Evolutionary conservation across 2,797 vertebrate species (phyloP).

Genomic region (Phalloptychus januarius): DNA sequence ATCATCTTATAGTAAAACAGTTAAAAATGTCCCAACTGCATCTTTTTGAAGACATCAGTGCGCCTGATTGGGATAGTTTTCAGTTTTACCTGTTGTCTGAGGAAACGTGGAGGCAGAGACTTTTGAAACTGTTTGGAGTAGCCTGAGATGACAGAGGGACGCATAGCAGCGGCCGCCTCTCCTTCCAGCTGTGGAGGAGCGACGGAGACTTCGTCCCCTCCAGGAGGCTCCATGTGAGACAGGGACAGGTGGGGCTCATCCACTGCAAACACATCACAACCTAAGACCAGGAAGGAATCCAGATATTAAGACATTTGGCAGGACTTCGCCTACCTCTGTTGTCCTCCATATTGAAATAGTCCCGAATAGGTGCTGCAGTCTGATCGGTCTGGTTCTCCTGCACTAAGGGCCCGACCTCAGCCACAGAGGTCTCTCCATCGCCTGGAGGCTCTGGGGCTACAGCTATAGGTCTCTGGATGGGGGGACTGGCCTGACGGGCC

Average conservation of each 20-base stretch:
- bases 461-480: constrained; percentile 63
- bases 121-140: constrained; percentile 99
- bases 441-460: constrained; percentile 56
- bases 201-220: constrained; percentile 71
- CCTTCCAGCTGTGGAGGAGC: constrained; percentile 85
- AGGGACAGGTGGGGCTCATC: constrained; percentile 77
- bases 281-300: not conserved
- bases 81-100: constrained; percentile 91
- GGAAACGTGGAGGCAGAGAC: constrained; percentile 95
- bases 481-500: constrained; percentile 72
- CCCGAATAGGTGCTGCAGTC: constrained; percentile 68
- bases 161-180: constrained; percentile 87
- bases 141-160: constrained; percentile 90
- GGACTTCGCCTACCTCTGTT: constrained; percentile 70
- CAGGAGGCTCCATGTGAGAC: constrained; percentile 73
- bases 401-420: constrained; percentile 56
- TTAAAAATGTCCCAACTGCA: not conserved
- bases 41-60: not conserved
- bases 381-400: constrained; percentile 72
- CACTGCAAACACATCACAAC: constrained; percentile 47
- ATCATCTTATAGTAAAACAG: not conserved
- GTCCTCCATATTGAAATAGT: constrained; percentile 81
- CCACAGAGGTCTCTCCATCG: constrained; percentile 50
- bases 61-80: constrained; percentile 22
- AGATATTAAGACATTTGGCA: not conserved